Base-by-base conservation (phyloP, 2,113 vertebrate genomes). In the Lamprotornis superbus region DNA sequence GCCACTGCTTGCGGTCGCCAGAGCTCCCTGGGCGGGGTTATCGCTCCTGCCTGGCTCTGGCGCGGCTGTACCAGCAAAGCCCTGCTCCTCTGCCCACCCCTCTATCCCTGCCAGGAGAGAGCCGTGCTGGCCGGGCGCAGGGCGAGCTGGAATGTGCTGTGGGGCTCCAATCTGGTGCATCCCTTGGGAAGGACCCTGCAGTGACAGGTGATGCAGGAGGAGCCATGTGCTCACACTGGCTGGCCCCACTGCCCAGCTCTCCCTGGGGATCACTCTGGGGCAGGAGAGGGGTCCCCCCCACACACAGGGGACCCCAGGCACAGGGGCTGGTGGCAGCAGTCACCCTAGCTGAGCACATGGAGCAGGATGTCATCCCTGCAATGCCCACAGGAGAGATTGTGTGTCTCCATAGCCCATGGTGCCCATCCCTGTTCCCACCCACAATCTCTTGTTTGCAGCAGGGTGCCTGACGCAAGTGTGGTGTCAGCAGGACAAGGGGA, bases 1-100 rank as follows among this genome's bases (percentile, higher is more conserved):
- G 2, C 16, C 63, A 8, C 61, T 65, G 50, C 2, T 0, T 50
- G 55, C 5, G 0, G 15, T 22, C 7, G 2, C 53, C 31, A 17
- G 16, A 50, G 44, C 33, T 74, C 13, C 35, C 22, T 1, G 5
- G 31, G n/a, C 3, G 0, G 2, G 30, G 9, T 8, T 21, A 6
- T 56, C 1, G 0, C 46, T 56, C 23, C 67, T 49, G 46, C n/a
- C 50, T 35, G 23, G 33, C 18, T 56, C 70, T 82, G 56, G 37
- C 10, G 2, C 23, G 64, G 24, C 31, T 22, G 15, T 69, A 17
- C 49, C 44, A 18, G 49, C 42, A 74, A 30, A 82, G 28, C 28
- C 61, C 77, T 79, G 31, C 27, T 55, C 21, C 35, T 50, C 20
- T 52, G n/a, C 17, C 22, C 7, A 1, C 12, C 12, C 2, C 23